phyloP scores from a whole-genome alignment of 2,888 invertebrate species.

The Spatulosminthurus flaviceps region DNA sequence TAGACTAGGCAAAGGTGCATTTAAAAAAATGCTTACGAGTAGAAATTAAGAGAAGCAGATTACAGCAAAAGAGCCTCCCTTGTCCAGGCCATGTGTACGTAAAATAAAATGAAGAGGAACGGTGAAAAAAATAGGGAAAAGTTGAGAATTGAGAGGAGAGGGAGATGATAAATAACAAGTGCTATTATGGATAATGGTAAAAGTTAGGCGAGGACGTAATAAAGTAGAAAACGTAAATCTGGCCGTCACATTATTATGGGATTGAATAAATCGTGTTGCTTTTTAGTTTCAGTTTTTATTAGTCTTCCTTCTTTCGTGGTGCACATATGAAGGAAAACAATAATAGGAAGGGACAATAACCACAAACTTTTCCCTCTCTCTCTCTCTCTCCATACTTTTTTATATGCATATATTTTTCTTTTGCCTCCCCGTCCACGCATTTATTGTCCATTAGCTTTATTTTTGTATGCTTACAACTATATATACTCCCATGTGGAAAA shows the following conservation, averaged over 20 bases:
- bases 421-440: background rate
- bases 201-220: constrained; percentile 22
- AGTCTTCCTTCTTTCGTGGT: background rate
- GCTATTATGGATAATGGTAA: constrained; percentile 25
- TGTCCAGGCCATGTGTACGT: too few relatives aligned
- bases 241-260: constrained; percentile 24
- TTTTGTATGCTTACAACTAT: constrained; percentile 14
- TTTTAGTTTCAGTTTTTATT: constrained; percentile 33
- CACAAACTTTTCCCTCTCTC: background rate
- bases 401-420: background rate
- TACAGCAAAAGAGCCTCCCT: too few relatives aligned
- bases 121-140: background rate
- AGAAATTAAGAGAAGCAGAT: too few relatives aligned
- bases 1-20: too few relatives aligned
- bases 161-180: constrained; percentile 29
- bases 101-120: too few relatives aligned
- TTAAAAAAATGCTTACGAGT: too few relatives aligned
- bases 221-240: constrained; percentile 22
- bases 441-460: constrained; percentile 23
- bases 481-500: background rate
- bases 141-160: background rate
- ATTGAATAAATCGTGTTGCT: constrained; percentile 17
- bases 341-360: constrained; percentile 20
- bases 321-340: constrained; percentile 17
- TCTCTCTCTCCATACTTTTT: background rate